Base-by-base conservation (phyloP, 2,113 vertebrate genomes). In the Gavialis gangeticus region DNA sequence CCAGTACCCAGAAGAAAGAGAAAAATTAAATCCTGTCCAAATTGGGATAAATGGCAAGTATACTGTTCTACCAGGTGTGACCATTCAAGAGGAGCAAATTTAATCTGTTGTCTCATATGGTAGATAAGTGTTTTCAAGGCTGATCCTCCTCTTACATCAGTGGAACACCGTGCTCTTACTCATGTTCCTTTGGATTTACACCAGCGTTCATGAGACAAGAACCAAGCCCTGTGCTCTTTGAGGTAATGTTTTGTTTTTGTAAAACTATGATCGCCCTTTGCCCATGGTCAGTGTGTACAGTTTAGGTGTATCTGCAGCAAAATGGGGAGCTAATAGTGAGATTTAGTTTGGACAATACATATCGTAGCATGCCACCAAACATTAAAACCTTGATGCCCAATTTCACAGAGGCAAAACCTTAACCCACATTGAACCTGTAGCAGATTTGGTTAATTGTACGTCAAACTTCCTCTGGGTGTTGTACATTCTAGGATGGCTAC, bases 41-140 rank as follows among this genome's bases (percentile, higher is more conserved):
- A 73, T 24, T 73, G 69, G 34, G 60, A 59, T 76, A 63, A 75
- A 81, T 11, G 13, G 12, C 0, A 0, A 5, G 37, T 62, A 84
- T 59, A 79, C 27, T 0, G 0, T 66, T 84, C 71, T 60, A 67
- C 46, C 64, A 58, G 69, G 4, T 71, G 46, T 0, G 1, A 56
- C 21, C 14, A 27, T 25, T 19, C 77, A 46, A 18, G 84, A 88
- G 60, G 1, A 79, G 37, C 56, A 34, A 88, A 60, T 64, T 1
- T 1, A 0, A 0, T 21, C 76, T 69, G 71, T 73, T 56, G 57
- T 62, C 12, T 82, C 34, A 37, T 15, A 46, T 88, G 62, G n/a
- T 37, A 27, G 60, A 58, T 18, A 75, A 12, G 56, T n/a, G 57
- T 88, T 67, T 17, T 64, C 71, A 69, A 79, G 85, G 60, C 2